Evolutionary conservation across 2,797 vertebrate species (phyloP), one percentile per base, ranked within the genome.

Genomic region (Sebastes taczanowskii): DNA sequence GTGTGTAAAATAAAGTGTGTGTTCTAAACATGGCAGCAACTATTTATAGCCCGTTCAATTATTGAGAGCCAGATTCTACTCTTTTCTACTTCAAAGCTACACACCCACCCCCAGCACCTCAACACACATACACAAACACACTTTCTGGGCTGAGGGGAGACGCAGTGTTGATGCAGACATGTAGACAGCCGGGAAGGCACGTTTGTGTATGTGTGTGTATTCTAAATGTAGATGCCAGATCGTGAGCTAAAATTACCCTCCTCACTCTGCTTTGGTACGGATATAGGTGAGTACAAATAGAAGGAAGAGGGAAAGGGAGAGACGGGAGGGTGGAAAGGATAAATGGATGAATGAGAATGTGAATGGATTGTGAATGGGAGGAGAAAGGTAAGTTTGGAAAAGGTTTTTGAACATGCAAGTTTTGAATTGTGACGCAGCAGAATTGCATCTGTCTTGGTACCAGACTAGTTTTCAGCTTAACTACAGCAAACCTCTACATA

Each of bases 21-120:
- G 63, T 49, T 84, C 82, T 81, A 82, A 86, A 91, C 77, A 87
- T 74, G 80, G 81, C 71, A 62, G 65, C 22, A 20, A 65, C 83
- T 87, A 90, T 88, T 89, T 88, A 82, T 88, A 92, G 64, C 23
- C 11, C 11, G 66, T 81, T 91, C 81, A 85, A 82, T 89, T 84
- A 92, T 81, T 76, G 63, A 91, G 69, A 80, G 66, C 72, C 66
- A 2, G 29, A 82, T 77, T 83, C 81, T 72, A 80, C 82, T 68
- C 34, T 65, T 80, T 74, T 76, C 64, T 64, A 77, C 66, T 84
- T 88, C 80, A 89, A 89, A 91, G 82, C 71, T 10, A 23, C 64
- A 59, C 29, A 64, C 66, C 62, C 77, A 27, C 73, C 16, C 20
- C 25, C 69, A 46, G 38, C 18, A 62, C 30, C 35, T 25, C 23